Evolutionary conservation across 2,888 invertebrate species (phyloP).

Genomic region (Lasioglossum marginatum): DNA sequence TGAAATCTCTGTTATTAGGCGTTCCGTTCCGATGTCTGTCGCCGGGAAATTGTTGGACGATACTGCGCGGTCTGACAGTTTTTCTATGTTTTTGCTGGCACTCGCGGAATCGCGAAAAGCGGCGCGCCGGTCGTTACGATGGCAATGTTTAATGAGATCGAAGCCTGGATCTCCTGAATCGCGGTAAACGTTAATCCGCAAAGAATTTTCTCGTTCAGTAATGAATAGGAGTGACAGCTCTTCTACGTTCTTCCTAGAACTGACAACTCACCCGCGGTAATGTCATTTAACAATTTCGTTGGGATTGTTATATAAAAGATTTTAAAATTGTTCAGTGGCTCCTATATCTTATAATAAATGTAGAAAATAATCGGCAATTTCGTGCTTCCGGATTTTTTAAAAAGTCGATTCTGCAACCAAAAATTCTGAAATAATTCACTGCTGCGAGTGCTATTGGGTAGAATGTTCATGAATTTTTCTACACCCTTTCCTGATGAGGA

Average conservation of each 20-base stretch:
- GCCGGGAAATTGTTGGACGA: not conserved
- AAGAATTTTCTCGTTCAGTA: not conserved
- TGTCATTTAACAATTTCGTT: too few species aligned
- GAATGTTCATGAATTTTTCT: too few species aligned
- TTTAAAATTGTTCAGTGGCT: too few species aligned
- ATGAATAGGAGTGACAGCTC: not conserved
- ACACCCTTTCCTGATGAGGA: not conserved
- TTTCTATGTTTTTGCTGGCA: not conserved
- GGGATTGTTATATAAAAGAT: too few species aligned
- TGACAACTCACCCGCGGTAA: too few species aligned
- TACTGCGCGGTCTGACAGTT: not conserved
- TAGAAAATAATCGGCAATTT: too few species aligned
- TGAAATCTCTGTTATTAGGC: conserved; percentile 28
- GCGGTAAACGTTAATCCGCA: not conserved
- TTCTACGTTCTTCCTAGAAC: not conserved
- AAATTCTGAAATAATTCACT: too few species aligned
- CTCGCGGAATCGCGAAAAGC: not conserved
- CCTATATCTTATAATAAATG: too few species aligned
- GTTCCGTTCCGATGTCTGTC: conserved; percentile 25
- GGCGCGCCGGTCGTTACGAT: not conserved
- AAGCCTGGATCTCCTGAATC: not conserved
- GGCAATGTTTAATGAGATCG: not conserved
- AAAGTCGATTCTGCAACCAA: too few species aligned
- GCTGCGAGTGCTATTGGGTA: too few species aligned
- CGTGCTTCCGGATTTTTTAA: too few species aligned